phyloP scores from a whole-genome alignment of 2,113 vertebrate species.

The Phylloscopus whistleri region DNA sequence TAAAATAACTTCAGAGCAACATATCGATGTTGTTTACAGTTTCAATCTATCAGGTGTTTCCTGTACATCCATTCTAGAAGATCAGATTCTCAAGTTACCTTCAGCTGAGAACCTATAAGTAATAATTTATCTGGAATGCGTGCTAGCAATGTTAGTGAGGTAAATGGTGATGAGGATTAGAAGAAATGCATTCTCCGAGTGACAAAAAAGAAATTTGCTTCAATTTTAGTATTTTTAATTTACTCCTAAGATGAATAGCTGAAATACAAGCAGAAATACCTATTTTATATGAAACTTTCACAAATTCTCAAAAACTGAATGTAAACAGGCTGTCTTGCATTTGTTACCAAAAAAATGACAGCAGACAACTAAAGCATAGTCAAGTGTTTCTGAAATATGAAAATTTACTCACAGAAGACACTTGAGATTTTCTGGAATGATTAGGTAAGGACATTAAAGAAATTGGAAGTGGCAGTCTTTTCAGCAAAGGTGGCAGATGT shows the following conservation, averaged over 20 bases:
- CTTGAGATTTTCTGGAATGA: neutral
- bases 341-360: neutral
- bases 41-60: neutral
- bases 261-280: neutral
- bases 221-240: neutral
- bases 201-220: neutral
- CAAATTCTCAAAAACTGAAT: neutral
- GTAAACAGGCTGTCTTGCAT: neutral
- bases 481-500: neutral
- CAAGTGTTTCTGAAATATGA: neutral
- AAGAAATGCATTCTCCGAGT: neutral
- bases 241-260: neutral
- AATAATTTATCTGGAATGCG: neutral
- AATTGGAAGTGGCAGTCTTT: neutral
- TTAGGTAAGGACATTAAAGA: neutral
- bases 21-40: neutral
- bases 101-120: neutral
- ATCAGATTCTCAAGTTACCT: neutral
- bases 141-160: neutral
- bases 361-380: neutral
- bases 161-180: neutral
- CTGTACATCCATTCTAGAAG: neutral
- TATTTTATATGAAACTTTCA: neutral
- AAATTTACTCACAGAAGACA: neutral
- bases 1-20: neutral